These are phyloP conservation scores for Drosophila kepulauana DNA, from an alignment of 1,140 invertebrate species.

Conservation along the genomic window DNA sequence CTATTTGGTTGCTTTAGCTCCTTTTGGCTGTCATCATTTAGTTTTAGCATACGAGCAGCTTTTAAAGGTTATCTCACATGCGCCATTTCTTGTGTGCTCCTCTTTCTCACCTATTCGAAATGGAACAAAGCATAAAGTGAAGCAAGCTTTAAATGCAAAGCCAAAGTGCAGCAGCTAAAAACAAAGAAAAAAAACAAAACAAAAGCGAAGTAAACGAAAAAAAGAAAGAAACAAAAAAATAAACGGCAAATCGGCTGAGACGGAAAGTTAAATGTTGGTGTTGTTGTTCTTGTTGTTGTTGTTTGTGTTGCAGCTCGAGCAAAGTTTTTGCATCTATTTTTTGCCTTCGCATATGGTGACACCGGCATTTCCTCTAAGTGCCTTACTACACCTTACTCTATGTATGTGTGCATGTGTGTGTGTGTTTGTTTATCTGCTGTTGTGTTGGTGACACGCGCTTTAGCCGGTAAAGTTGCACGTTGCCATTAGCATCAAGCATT, in stretches of 20 bases:
- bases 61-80: constrained; percentile 75
- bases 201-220: not conserved
- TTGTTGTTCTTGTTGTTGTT: constrained; percentile 15
- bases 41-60: constrained; percentile 81
- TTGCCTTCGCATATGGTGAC: constrained; percentile 22
- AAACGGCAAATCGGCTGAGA: constrained; percentile 32
- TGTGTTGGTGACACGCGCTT: constrained; percentile 49
- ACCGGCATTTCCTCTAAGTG: constrained; percentile 43
- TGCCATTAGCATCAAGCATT: constrained; percentile 56
- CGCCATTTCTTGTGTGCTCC: constrained; percentile 57
- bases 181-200: constrained; percentile 12
- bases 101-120: constrained; percentile 24
- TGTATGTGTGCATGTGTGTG: constrained; percentile 18
- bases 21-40: constrained; percentile 70
- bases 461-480: constrained; percentile 45
- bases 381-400: not conserved
- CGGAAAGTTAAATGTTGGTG: constrained; percentile 29
- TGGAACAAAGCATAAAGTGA: constrained; percentile 27
- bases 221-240: constrained; percentile 12
- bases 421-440: constrained; percentile 44
- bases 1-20: constrained; percentile 39
- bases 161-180: constrained; percentile 34
- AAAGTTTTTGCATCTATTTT: constrained; percentile 22
- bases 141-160: constrained; percentile 64
- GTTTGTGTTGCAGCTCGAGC: constrained; percentile 9